Base-by-base conservation (phyloP, 2,113 vertebrate genomes). In the Paradoxurus hermaphroditus region DNA sequence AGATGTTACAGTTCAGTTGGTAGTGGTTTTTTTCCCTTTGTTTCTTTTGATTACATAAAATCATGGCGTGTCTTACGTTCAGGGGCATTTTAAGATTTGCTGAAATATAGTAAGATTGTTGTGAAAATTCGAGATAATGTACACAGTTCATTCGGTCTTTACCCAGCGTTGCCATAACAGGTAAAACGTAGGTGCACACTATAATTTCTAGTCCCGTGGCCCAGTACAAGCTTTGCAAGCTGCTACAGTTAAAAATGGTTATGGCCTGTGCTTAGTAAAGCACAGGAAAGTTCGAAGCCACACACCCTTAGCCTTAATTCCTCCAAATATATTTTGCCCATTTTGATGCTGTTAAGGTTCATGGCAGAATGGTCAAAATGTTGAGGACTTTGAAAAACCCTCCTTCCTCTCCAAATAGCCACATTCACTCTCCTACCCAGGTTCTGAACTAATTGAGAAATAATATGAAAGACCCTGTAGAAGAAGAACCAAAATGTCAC, bases 61-160 rank as follows among this genome's bases (percentile, higher is more conserved):
- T 62, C 65, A 41, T 29, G 34, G 0, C 65, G 39, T 51, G 16
- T 95, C 91, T 79, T 79, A 73, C 8, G 51, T 73, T 79, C 46
- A 73, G 63, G 93, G 53, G 15, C 63, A 77, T 92, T 96, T 95
- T 83, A 78, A 77, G 36, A 78, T 83, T 86, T 94, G 72, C 86
- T 78, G 87, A 92, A 86, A 73, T 92, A 82, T 1, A 68, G 34
- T 88, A 83, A 70, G 49, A 34, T 65, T 72, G 34, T 78, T 93
- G 16, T 93, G 84, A 92, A 97, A 83, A 84, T 96, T 91, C 0
- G 18, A 91, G 86, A 41, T 65, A 72, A 73, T 15, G 14, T 72
- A 34, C 68, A 51, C 65, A 78, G 2, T 92, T 96, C 34, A 77
- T 89, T 67, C 86, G 72, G 36, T 65, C 77, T 86, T 89, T 92